These are phyloP conservation scores for Bathynomus jamesi DNA, from an alignment of 1,140 invertebrate species.

Conservation along the genomic window DNA sequence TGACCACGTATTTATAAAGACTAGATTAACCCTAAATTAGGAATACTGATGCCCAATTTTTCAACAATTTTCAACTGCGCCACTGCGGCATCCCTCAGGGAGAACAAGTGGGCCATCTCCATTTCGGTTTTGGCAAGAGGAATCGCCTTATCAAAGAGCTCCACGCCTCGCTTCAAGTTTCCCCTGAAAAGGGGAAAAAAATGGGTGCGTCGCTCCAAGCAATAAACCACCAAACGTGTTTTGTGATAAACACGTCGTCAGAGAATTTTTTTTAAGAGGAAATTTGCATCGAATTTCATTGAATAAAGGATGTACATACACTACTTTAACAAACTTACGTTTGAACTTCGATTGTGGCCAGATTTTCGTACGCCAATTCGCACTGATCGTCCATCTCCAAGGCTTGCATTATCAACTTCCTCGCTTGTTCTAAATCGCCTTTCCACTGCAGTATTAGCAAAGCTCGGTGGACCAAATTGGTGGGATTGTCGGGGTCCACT, in stretches of 20 bases:
- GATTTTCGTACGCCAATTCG: constrained; percentile 88
- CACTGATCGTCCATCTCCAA: constrained; percentile 82
- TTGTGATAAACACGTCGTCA: no score
- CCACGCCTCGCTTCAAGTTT: constrained; percentile 69
- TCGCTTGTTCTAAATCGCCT: constrained; percentile 67
- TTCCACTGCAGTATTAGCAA: constrained; percentile 72
- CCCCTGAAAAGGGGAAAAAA: constrained; percentile 54
- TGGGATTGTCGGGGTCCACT: constrained; percentile 76
- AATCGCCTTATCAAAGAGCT: constrained; percentile 83
- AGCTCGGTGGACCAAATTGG: constrained; percentile 71
- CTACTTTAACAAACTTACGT: constrained; percentile 30
- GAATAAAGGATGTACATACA: no score
- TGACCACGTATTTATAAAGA: background rate
- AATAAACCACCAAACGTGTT: background rate
- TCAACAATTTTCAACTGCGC: constrained; percentile 73
- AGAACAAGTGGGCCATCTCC: constrained; percentile 80
- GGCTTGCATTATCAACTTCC: constrained; percentile 69
- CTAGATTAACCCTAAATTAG: constrained; percentile 6
- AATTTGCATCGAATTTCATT: no score
- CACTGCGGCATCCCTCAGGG: constrained; percentile 72
- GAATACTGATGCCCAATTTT: constrained; percentile 55
- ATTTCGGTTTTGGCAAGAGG: constrained; percentile 68
- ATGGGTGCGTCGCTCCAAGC: background rate
- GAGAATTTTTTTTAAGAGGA: no score
- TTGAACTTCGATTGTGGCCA: constrained; percentile 66